Evolutionary conservation across 2,113 vertebrate genomes (phyloP), one percentile per base, ranked within the genome.

Genomic region (Sminthopsis crassicaudata): DNA sequence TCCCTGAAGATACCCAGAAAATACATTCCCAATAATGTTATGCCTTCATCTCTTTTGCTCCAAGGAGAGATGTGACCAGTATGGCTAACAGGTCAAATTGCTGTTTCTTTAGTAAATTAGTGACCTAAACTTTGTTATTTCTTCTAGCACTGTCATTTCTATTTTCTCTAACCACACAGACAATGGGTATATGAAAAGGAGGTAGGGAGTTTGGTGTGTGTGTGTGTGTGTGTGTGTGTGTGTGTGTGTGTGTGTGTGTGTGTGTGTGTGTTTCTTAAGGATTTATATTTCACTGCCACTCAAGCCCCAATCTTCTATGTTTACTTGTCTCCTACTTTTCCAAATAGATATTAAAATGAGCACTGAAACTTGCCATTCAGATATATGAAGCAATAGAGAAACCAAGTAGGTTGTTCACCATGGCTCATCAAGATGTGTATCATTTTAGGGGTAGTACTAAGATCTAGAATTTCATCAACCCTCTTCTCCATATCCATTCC

Each of bases 51-150:
- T 51, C 48, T 90, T 96, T 93, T 98, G 94, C 98, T 95, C 89
- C 92, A 98, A 95, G 90, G 97, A 97, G 97, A 98, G 97, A 97
- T 98, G 97, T 96, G 48, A 94, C 98, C 92, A 96, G 95, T 98
- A 95, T 96, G 90, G 98, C 36, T 97, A 96, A 97, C 98, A 98
- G 98, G 98, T 98, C 98, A 98, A 95, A 98, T 95, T 98, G 96
- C 16, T 42, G 4, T 97, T 98, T 97, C 98, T 96, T 98, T 92
- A 98, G 94, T 27, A 96, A 98, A 98, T 98, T 98, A 98, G 97
- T 98, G 98, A 98, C 97, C 97, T 97, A 98, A 98, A 97, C 97
- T 98, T 98, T 97, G 96, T 99, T 96, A 98, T 98, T 98, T 98
- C 97, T 98, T 98, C 98, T 97, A 97, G 96, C 92, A 54, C 95